Percentiles rank a stretch among this genome's conserved stretches.
phyloP scores from a whole-genome alignment of 2,113 vertebrate genomes.

The Hippocampus abdominalis region DNA sequence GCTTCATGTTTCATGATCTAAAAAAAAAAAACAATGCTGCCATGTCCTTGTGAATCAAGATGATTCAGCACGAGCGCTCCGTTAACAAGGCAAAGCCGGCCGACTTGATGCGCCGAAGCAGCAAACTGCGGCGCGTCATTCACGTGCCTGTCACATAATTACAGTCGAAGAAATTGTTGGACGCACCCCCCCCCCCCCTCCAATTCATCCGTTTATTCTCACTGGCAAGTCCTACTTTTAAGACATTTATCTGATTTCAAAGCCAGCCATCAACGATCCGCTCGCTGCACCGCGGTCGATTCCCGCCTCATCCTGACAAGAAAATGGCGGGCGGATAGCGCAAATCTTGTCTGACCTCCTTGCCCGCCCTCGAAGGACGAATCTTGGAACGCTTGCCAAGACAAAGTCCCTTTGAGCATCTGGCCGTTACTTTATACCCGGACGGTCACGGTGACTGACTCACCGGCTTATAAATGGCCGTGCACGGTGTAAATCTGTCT shows the following conservation, averaged over 20 bases:
- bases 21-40: background rate
- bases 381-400: conserved; percentile 46
- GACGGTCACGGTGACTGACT: conserved; percentile 48
- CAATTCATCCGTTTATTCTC: background rate
- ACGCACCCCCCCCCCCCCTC: background rate
- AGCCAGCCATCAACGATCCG: background rate
- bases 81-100: background rate
- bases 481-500: conserved; percentile 37
- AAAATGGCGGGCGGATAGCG: background rate
- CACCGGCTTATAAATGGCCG: conserved; percentile 43
- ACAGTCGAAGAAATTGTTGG: background rate
- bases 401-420: conserved; percentile 43
- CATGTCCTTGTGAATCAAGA: background rate
- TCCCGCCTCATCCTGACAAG: background rate
- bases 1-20: background rate
- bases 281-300: background rate
- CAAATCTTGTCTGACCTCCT: background rate
- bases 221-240: background rate
- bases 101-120: background rate
- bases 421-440: conserved; percentile 54
- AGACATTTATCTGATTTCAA: background rate
- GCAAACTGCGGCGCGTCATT: background rate
- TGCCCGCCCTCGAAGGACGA: conserved; percentile 38
- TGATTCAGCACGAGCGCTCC: background rate
- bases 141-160: background rate